phyloP scores from a whole-genome alignment of 2,797 vertebrate species.

The Tympanoctomys barrerae region DNA sequence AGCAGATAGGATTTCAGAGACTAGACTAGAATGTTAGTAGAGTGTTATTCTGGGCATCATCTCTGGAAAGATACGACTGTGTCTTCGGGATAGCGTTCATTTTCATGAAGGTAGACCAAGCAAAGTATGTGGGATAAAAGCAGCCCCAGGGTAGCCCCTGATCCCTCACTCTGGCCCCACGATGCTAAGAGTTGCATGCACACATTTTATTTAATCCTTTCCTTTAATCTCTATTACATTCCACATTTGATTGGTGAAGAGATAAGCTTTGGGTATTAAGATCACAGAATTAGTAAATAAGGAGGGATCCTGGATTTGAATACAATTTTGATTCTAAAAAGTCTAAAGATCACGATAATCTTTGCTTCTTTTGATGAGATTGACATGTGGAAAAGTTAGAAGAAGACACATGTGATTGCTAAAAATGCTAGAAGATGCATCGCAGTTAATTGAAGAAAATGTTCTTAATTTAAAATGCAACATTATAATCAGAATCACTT shows the following conservation, averaged over 20 bases:
- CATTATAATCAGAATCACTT: not conserved
- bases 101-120: not conserved
- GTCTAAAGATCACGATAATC: not conserved
- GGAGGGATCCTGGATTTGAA: not conserved
- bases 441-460: conserved; percentile 22
- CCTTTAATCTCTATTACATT: not conserved
- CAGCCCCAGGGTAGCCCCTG: not conserved
- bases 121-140: not conserved
- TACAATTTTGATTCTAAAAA: not conserved
- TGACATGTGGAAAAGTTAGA: not conserved
- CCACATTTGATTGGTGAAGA: not conserved
- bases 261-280: not conserved
- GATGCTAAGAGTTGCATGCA: not conserved
- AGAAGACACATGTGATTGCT: not conserved
- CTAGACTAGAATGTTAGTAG: not conserved
- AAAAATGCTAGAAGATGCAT: not conserved
- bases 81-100: not conserved
- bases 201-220: not conserved
- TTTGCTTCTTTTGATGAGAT: not conserved
- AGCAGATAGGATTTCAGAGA: not conserved
- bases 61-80: not conserved
- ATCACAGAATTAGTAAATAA: not conserved
- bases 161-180: not conserved
- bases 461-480: conserved; percentile 18
- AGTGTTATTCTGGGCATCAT: not conserved